Percentiles rank a stretch among this genome's conserved stretches.
These are phyloP conservation scores for Macrosiphum euphorbiae DNA, from an alignment of 2,888 invertebrate species.

Conservation along the genomic window DNA sequence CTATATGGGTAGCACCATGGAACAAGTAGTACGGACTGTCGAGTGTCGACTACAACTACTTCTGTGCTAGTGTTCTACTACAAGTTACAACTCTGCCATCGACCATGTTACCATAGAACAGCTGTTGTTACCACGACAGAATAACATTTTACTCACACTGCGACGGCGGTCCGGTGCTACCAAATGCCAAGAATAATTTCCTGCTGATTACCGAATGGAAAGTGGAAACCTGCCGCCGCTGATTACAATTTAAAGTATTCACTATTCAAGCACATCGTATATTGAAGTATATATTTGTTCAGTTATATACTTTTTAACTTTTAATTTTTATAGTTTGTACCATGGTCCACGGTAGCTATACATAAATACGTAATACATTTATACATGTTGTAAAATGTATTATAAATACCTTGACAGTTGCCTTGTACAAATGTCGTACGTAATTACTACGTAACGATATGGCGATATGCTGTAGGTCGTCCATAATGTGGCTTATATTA, in stretches of 20 bases:
- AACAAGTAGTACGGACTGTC: no score
- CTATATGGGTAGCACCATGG: no score
- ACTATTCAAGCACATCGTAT: background rate
- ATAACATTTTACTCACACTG: background rate
- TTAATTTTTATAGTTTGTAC: background rate
- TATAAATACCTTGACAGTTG: no score
- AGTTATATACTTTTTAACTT: background rate
- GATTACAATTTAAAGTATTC: background rate
- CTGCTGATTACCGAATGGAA: background rate
- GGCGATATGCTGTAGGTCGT: background rate
- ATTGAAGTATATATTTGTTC: background rate
- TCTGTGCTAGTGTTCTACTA: no score
- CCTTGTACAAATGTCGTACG: no score
- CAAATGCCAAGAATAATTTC: background rate
- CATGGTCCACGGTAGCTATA: no score
- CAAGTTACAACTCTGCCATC: background rate
- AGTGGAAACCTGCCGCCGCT: background rate
- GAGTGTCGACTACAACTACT: no score
- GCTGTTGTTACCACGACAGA: no score
- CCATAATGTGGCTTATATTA: background rate
- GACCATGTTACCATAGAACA: background rate
- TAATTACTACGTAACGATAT: no score
- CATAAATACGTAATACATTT: no score
- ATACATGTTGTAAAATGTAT: no score
- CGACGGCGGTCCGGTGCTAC: background rate